Base-by-base conservation (phyloP, 1,140 invertebrate species). In the Halictus rubicundus region DNA sequence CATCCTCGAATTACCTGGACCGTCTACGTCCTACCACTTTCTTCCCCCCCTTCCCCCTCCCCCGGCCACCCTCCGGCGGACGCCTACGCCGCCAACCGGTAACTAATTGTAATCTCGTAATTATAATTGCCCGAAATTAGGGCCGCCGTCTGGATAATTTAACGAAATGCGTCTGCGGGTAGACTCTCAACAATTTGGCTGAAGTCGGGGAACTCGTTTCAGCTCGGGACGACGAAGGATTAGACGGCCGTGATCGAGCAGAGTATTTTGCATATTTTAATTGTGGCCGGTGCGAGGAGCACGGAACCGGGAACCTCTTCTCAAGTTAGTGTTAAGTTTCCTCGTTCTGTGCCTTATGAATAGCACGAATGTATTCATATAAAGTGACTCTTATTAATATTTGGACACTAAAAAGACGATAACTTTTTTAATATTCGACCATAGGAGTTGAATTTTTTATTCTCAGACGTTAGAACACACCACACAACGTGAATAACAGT, bases 81-180 rank as follows among this genome's bases (percentile, higher is more conserved):
- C 32, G 37, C 65, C 79, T 66, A 66, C 49, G 10, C 27, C 42
- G 27, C 54, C 63, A 37, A 14, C 46, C n/a, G 25, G 19, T 21
- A 61, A 57, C 69, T 79, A 74, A 79, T 82, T 69, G 76, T 82
- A 82, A 79, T 73, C 78, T 79, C 65, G 46, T 64, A 68, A 82
- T 82, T 82, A 73, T 79, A 77, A 82, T 79, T 73, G 46, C 57
- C 76, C 54, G 32, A 70, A 82, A 72, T 79, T 82, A 54, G 69
- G 27, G 46, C 63, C 39, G 42, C 25, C 68, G 80, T 72, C 72
- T 81, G 42, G 39, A 14, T 21, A 59, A 78, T 46, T 78, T 81
- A 78, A 68, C 61, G 42, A 52, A 66, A 52, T 61, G 37, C 23
- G 42, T 63, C 71, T 68, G 42, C 52, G 37, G 21, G 32, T 14